Percentiles rank a stretch among this genome's conserved stretches.
Evolutionary conservation across 1,140 invertebrate genomes (phyloP).

Genomic region (Diprion similis): DNA sequence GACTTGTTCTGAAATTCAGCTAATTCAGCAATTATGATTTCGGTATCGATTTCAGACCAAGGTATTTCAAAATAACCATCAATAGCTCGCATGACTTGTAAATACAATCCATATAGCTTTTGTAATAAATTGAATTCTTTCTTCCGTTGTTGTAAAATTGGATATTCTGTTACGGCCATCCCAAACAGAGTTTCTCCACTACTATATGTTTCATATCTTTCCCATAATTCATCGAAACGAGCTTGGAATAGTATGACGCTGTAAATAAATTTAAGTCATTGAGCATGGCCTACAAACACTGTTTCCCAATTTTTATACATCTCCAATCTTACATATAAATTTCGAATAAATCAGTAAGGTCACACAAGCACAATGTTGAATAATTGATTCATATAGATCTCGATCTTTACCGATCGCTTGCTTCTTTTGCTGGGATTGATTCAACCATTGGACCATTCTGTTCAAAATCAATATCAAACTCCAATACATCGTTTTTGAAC

Average conservation of each 20-base stretch:
- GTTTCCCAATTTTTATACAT: neutral
- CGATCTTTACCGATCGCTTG: conserved; percentile 72
- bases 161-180: conserved; percentile 80
- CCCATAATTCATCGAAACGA: conserved; percentile 81
- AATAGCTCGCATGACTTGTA: conserved; percentile 81
- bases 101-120: conserved; percentile 82
- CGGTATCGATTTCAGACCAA: conserved; percentile 85
- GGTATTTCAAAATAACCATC: conserved; percentile 85
- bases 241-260: conserved; percentile 77
- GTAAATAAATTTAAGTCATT: conserved; percentile 30
- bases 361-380: neutral
- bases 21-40: conserved; percentile 80
- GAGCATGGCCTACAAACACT: neutral
- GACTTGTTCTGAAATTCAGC: conserved; percentile 83
- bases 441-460: conserved; percentile 82
- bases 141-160: conserved; percentile 76
- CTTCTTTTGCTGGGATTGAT: conserved; percentile 81
- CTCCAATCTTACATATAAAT: neutral
- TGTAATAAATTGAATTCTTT: conserved; percentile 85
- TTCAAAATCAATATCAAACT: conserved; percentile 79
- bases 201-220: conserved; percentile 78
- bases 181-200: conserved; percentile 86
- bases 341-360: neutral
- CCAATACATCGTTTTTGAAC: conserved; percentile 72
- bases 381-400: conserved; percentile 12